Evolutionary conservation across 30 jellyfish, hydroid and myxozoan genomes (phyloP).

Genomic region (Rhopilema esculentum): DNA sequence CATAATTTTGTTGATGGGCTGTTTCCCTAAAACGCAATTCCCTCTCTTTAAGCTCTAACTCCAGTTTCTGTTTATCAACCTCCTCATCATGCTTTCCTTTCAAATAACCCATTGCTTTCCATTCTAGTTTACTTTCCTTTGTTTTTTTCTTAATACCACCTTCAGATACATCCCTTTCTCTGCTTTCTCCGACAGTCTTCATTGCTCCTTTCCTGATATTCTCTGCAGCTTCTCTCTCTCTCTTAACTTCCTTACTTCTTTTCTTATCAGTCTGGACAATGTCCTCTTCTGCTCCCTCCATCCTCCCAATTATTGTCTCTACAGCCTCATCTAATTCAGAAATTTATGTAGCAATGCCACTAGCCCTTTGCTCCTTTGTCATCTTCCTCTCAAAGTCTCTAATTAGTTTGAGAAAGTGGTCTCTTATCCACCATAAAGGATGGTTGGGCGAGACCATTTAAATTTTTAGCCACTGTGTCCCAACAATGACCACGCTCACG

Average conservation of each 20-base stretch:
- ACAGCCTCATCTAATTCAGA: not conserved
- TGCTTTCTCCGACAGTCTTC: not conserved
- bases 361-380: not conserved
- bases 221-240: constrained; percentile 2
- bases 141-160: not conserved
- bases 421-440: not conserved
- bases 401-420: not conserved
- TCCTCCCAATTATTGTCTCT: not conserved
- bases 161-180: not conserved
- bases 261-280: not conserved
- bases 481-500: too few species aligned
- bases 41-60: not conserved
- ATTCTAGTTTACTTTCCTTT: not conserved
- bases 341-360: not conserved
- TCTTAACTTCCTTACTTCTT: not conserved
- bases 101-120: not conserved
- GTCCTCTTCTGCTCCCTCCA: not conserved
- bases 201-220: not conserved
- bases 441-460: not conserved
- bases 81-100: not conserved
- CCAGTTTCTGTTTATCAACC: not conserved
- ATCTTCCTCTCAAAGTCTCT: not conserved
- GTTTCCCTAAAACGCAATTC: not conserved
- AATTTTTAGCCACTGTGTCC: not conserved
- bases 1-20: not conserved